A percentile compares a stretch with the other conserved stretches of the same genome.
These are phyloP conservation scores for Brachionus calyciflorus DNA, from an alignment of 1,140 invertebrate species.

Conservation along the genomic window DNA sequence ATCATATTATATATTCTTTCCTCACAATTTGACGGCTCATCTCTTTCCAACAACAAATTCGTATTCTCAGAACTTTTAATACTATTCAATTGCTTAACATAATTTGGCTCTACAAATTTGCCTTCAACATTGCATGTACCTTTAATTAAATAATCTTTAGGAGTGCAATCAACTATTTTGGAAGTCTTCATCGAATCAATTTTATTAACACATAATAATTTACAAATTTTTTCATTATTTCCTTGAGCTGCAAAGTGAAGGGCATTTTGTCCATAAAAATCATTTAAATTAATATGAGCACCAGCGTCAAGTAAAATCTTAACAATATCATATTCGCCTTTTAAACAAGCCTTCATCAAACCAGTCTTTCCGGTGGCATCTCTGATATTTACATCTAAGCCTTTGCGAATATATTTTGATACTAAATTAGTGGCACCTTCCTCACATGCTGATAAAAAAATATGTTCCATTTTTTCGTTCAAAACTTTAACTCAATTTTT, in stretches of 20 bases:
- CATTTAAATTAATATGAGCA: conserved; percentile 14
- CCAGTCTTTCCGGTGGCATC: neutral
- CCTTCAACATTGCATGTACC: neutral
- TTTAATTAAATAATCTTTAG: neutral
- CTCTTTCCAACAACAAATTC: neutral
- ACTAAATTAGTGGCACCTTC: conserved; percentile 10
- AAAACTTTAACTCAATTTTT: neutral
- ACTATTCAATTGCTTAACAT: neutral
- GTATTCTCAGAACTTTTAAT: conserved; percentile 15
- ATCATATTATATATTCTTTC: conserved; percentile 39
- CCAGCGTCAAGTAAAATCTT: conserved; percentile 4
- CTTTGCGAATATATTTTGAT: conserved; percentile 26
- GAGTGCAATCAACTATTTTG: neutral
- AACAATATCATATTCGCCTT: conserved; percentile 6
- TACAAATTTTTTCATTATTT: conserved; percentile 37
- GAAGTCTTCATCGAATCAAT: neutral
- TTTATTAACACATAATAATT: conserved; percentile 37
- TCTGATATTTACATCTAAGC: conserved; percentile 23
- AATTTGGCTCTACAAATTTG: conserved; percentile 3
- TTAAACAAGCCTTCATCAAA: conserved; percentile 27
- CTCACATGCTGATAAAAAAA: conserved; percentile 9
- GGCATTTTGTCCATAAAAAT: conserved; percentile 5
- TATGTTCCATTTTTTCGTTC: conserved; percentile 2
- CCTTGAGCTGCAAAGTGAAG: conserved; percentile 13
- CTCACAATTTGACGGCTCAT: neutral